Evolutionary conservation across 1,140 invertebrate species (phyloP).

Genomic region (Artemia franciscana): DNA sequence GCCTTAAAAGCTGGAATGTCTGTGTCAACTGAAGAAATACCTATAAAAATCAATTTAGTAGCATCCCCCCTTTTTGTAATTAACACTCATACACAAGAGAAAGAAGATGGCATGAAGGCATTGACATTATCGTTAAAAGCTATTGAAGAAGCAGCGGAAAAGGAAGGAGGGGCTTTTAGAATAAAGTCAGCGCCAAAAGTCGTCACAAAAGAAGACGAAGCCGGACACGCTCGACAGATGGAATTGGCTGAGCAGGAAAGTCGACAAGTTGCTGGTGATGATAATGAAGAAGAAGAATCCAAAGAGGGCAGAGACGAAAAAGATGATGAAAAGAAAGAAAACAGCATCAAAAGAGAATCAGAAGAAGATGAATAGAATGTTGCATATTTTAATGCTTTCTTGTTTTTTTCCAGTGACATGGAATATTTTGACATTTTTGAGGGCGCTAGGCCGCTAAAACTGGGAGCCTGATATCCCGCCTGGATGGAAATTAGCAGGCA

Average conservation of each 20-base stretch:
- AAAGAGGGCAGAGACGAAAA: background rate
- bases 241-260: slow-evolving; percentile 81
- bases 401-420: no score
- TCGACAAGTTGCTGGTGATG: slow-evolving; percentile 72
- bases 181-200: slow-evolving; percentile 92
- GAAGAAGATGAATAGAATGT: slow-evolving; percentile 4
- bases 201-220: slow-evolving; percentile 91
- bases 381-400: no score
- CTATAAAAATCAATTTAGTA: slow-evolving; percentile 96
- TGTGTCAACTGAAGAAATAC: slow-evolving; percentile 72
- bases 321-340: slow-evolving; percentile 16
- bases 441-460: no score
- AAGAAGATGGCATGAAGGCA: slow-evolving; percentile 68
- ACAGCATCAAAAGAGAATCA: slow-evolving; percentile 4
- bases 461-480: no score
- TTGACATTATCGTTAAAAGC: slow-evolving; percentile 67
- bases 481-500: no score
- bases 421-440: no score
- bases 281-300: background rate
- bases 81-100: slow-evolving; percentile 91
- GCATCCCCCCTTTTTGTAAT: slow-evolving; percentile 96
- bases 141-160: slow-evolving; percentile 58
- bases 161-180: slow-evolving; percentile 69
- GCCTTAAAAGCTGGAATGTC: slow-evolving; percentile 78
- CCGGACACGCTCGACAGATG: slow-evolving; percentile 74